Evolutionary conservation across 2,113 vertebrate species (phyloP), one percentile per base, ranked within the genome.

Genomic region (Indicator indicator): DNA sequence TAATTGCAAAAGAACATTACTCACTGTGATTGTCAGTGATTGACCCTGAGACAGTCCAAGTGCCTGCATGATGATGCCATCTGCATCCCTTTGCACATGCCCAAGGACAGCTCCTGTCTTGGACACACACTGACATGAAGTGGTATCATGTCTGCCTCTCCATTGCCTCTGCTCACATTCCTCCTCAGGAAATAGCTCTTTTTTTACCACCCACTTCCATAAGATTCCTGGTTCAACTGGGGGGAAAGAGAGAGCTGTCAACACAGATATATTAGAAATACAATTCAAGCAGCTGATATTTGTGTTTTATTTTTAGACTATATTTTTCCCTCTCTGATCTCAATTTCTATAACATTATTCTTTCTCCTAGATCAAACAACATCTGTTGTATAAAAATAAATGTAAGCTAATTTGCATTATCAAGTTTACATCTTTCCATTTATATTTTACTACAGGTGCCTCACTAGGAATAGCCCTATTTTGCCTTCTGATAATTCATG

Each of bases 361-460:
- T 91, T 96, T 96, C 83, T 97, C 92, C 89, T 94, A 96, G 96
- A 94, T 97, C 96, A 98, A 97, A 97, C 92, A 97, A 94, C 96
- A 96, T 94, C 95, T 97, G 93, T 79, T 95, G 56, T 92, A 95
- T 86, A 95, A 96, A 96, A 96, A 94, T 69, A 55, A 88, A 97
- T 95, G 90, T 92, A 96, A 97, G 95, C 62, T 90, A 72, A 96
- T 96, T 96, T 95, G 89, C 70, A 94, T 81, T 94, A 95, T 96
- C 88, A 93, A 93, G 83, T 96, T 97, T 93, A 94, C 64, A 83
- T 89, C 67, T 86, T 94, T 76, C 77, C 83, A 71, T 94, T 95
- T 95, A 80, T 83, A 94, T 88, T 81, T 95, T 91, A 60, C 46
- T 60, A 36, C 11, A 93, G 33, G 48, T 96, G 82, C 42, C 58